Base-by-base conservation (phyloP, 2,888 invertebrate genomes). In the Dioctria rufipes region DNA sequence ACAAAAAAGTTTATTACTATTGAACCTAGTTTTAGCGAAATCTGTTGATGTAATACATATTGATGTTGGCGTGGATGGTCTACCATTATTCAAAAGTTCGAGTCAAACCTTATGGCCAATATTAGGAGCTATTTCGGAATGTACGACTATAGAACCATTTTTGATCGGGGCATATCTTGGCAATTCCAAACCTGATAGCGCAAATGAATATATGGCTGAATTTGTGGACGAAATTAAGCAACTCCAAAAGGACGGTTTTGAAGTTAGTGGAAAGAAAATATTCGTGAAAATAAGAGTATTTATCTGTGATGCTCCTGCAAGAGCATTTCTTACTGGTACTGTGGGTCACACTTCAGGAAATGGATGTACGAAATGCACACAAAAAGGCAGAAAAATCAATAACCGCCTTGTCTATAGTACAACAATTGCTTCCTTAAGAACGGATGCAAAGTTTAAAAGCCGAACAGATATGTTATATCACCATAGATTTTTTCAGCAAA, bases 291-390 rank as follows among this genome's bases (percentile, higher is more conserved):
- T 25, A 37, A 42, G 25, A 79, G 37, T 3, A 13, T 67, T 40
- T 51, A 79, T 79, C 11, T 66, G 54, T 43, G 79, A 80, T n/a
- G 58, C 69, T n/a, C 79, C 79, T 3, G 61, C 79, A 5, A 60
- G 51, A 61, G 61, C 80, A 8, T 71, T 80, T 71, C 9, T 80
- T 9, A 63, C 71, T 6, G 71, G 77, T 6, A 80, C 63, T 5
- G 80, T 78, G 11, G 66, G 78, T 4, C 71, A 81, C 63, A 78
- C 60, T 37, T 58, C 80, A 8, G 13, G n/a, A 5, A 37, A 80
- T 46, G 77, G 77, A 40, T 81, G 80, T 49, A 40, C 54, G 4
- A 81, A 81, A 69, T 81, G 80, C 46, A 43, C 25, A 3, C 80
- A 81, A 46, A 49, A 67, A 39, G 81, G 40, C 11, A 40, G 58